These are phyloP conservation scores for Cinara cedri DNA, from an alignment of 2,888 invertebrate genomes.

Conservation along the genomic window DNA sequence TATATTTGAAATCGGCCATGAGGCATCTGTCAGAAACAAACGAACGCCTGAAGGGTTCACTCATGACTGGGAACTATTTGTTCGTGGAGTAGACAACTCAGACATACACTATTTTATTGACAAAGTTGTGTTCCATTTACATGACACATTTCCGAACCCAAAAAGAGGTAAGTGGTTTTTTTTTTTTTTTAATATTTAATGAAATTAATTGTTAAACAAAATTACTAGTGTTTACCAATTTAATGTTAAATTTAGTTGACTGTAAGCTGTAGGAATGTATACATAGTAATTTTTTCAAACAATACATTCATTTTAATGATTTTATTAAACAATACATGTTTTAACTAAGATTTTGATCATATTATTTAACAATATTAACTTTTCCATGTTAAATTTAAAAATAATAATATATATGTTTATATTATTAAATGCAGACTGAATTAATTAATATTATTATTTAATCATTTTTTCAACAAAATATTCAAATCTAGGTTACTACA, in stretches of 20 bases:
- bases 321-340: background rate
- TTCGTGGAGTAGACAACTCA: constrained; percentile 84
- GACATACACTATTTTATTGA: constrained; percentile 91
- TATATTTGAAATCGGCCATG: constrained; percentile 91
- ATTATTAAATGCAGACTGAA: too few species aligned
- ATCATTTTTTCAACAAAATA: too few species aligned
- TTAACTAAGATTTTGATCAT: background rate
- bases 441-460: too few species aligned
- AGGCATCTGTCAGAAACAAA: constrained; percentile 80
- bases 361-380: background rate
- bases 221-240: background rate
- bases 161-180: constrained; percentile 75
- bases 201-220: background rate
- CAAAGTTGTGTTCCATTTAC: constrained; percentile 86
- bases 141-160: constrained; percentile 90
- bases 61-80: constrained; percentile 97
- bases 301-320: background rate
- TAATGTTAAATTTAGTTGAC: background rate
- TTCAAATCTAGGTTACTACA: too few species aligned
- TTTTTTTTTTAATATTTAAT: background rate
- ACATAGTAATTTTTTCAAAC: background rate
- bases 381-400: too few species aligned
- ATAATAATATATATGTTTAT: too few species aligned
- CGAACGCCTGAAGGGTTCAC: constrained; percentile 89
- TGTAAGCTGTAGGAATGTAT: background rate